Percentiles rank a stretch among this genome's conserved stretches.
These are phyloP conservation scores for Nephrotoma appendiculata DNA, from an alignment of 2,888 invertebrate genomes.

Conservation along the genomic window DNA sequence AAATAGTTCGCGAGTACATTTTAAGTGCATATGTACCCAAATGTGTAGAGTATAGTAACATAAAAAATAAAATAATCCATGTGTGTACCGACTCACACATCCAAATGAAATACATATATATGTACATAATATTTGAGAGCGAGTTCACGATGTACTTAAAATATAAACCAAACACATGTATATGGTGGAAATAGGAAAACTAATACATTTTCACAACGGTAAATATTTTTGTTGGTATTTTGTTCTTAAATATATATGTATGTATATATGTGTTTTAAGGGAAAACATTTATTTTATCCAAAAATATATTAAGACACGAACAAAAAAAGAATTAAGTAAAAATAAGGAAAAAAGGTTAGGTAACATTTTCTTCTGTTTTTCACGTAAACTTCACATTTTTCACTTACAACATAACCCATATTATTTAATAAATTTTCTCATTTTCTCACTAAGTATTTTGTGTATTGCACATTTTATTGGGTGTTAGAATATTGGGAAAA, in stretches of 20 bases:
- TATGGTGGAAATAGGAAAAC: neutral
- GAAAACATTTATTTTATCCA: neutral
- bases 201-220: neutral
- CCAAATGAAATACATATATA: neutral
- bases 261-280: neutral
- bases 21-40: slow-evolving; percentile 14
- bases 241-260: too few species aligned
- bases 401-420: neutral
- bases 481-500: neutral
- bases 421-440: neutral
- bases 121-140: neutral
- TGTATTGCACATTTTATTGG: neutral
- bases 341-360: neutral
- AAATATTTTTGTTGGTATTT: neutral
- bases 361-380: neutral
- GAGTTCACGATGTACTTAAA: neutral
- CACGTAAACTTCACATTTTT: neutral
- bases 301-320: neutral
- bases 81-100: neutral
- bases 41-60: neutral
- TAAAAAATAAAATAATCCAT: neutral
- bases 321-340: neutral
- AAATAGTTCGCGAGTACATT: slow-evolving; percentile 11
- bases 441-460: neutral
- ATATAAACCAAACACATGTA: neutral